Percentiles rank a stretch among this genome's conserved stretches.
Conservation (phyloP, 2,113 vertebrate genomes). For the Hydrolagus affinis region DNA sequence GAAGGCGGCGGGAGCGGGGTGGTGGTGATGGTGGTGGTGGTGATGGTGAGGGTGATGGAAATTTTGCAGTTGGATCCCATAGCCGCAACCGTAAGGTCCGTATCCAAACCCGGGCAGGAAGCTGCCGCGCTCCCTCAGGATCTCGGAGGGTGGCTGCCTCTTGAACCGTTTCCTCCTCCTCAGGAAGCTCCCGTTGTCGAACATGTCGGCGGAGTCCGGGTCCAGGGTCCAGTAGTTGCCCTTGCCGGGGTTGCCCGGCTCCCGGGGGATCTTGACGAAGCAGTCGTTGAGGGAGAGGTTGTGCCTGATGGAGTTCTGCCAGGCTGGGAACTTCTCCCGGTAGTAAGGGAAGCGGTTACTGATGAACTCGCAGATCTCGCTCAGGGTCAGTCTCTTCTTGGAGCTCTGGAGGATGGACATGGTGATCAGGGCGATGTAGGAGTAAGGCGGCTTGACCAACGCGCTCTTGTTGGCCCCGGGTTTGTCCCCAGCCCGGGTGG, state of each 20-base stretch:
- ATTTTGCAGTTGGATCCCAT: constrained; percentile 83
- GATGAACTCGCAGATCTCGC: constrained; percentile 95
- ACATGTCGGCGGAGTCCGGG: constrained; percentile 90
- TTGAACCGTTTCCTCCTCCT: constrained; percentile 88
- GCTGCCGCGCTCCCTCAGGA: constrained; percentile 76
- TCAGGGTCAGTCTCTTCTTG: constrained; percentile 85
- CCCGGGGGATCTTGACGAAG: constrained; percentile 83
- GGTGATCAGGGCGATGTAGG: constrained; percentile 90
- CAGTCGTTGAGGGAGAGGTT: constrained; percentile 87
- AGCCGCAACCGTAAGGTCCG: constrained; percentile 88
- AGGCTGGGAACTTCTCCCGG: constrained; percentile 86
- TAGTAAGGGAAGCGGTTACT: constrained; percentile 90
- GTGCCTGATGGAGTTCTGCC: constrained; percentile 90
- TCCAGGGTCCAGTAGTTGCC: constrained; percentile 94
- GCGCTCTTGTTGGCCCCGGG: constrained; percentile 69
- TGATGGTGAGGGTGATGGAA: constrained; percentile 66
- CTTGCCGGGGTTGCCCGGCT: constrained; percentile 81
- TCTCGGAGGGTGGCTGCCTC: constrained; percentile 75
- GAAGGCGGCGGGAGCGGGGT: constrained; percentile 54
- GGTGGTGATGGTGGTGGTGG: constrained; percentile 25
- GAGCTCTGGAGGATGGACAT: constrained; percentile 95
- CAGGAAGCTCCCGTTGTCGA: constrained; percentile 86
- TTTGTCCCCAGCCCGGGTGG: constrained; percentile 60
- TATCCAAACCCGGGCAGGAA: constrained; percentile 89
- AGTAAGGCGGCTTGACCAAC: constrained; percentile 79